phyloP scores from a whole-genome alignment of 2,888 invertebrate genomes.

The Dendrolimus pini region DNA sequence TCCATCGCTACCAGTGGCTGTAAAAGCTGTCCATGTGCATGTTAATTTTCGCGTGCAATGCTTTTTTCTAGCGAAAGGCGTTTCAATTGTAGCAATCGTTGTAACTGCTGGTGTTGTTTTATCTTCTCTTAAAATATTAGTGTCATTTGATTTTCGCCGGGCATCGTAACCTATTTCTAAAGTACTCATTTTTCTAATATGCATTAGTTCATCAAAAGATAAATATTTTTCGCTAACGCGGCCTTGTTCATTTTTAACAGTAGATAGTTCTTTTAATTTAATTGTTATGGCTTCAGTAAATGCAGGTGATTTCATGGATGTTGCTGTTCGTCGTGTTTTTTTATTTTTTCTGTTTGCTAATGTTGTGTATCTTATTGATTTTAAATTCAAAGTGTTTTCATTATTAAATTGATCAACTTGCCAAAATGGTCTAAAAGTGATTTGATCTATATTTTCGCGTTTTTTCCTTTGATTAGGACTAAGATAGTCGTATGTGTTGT shows the following conservation, averaged over 20 bases:
- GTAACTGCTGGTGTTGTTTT: constrained; percentile 2
- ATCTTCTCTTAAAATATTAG: constrained; percentile 7
- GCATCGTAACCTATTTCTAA: constrained; percentile 24
- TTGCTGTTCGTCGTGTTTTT: constrained; percentile 22
- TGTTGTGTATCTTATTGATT: constrained; percentile 53
- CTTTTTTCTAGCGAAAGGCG: constrained; percentile 42
- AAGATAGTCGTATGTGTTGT: constrained; percentile 30
- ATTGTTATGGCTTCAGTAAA: constrained; percentile 54
- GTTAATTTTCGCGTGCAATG: constrained; percentile 60
- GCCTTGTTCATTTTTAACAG: constrained; percentile 17
- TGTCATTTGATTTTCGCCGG: constrained; percentile 23
- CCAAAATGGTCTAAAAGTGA: constrained; percentile 50
- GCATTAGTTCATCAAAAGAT: constrained; percentile 66
- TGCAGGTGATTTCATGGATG: constrained; percentile 13
- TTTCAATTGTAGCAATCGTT: constrained; percentile 30
- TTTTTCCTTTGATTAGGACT: constrained; percentile 40
- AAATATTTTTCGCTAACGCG: constrained; percentile 55
- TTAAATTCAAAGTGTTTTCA: constrained; percentile 31
- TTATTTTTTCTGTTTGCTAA: constrained; percentile 30
- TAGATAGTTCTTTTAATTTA: constrained; percentile 20
- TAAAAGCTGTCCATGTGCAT: constrained; percentile 59
- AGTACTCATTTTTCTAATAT: constrained; percentile 46
- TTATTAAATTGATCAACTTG: constrained; percentile 38
- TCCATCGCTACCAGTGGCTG: constrained; percentile 30
- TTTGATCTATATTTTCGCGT: constrained; percentile 32